phyloP scores from a whole-genome alignment of 2,113 vertebrate species.

The Tapirus terrestris region DNA sequence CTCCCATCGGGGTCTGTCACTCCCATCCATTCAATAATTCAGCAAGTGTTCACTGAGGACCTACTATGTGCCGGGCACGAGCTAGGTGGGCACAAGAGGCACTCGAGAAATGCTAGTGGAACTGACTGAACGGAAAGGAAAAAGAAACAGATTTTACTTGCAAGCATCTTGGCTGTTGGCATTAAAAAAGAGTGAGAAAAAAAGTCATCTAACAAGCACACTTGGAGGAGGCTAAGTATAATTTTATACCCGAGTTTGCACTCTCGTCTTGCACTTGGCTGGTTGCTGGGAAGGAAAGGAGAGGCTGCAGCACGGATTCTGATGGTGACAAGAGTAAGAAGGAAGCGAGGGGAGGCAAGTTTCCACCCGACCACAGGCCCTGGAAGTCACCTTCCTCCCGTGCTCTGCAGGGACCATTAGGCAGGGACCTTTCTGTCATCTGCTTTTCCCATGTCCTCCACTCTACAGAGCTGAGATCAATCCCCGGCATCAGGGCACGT shows the following conservation, averaged over 20 bases:
- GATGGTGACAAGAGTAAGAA: background rate
- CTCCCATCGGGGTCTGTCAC: fast-evolving
- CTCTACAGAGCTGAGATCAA: background rate
- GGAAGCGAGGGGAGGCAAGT: background rate
- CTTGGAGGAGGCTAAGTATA: background rate
- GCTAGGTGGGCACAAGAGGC: background rate
- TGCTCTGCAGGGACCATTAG: background rate
- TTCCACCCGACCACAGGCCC: background rate
- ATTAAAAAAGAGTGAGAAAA: background rate
- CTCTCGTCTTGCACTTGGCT: background rate
- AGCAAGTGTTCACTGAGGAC: background rate
- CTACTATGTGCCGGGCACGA: background rate
- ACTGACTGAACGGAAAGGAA: background rate
- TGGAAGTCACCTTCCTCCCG: background rate
- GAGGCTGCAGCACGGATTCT: background rate
- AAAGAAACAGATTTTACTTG: background rate
- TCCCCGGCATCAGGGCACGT: background rate
- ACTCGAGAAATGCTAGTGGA: no score
- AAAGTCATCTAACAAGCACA: background rate
- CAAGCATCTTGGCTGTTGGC: background rate
- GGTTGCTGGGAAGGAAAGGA: background rate
- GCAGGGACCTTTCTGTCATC: background rate
- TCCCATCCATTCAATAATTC: background rate
- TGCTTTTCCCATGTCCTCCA: background rate
- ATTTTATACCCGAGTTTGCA: no score